Conservation (phyloP, 2,797 vertebrate genomes). For the Kryptolebias ocellatus region DNA sequence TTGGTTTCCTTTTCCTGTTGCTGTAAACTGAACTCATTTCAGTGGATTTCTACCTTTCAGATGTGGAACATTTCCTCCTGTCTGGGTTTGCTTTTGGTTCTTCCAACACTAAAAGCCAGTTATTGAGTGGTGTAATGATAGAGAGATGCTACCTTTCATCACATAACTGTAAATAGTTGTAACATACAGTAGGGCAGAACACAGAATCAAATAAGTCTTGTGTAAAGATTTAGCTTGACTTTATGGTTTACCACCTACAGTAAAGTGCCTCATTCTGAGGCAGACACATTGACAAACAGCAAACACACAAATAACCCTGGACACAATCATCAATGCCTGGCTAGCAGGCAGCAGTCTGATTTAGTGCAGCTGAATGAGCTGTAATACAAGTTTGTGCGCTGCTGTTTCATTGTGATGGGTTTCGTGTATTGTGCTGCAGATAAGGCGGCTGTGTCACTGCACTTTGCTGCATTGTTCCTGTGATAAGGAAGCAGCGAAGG, state of each 20-base stretch:
- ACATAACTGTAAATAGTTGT: neutral
- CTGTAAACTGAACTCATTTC: neutral
- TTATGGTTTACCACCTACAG: slow-evolving; percentile 1
- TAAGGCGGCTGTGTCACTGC: slow-evolving; percentile 50
- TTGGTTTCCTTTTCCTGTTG: no score
- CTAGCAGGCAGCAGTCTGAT: slow-evolving; percentile 14
- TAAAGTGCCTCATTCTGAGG: slow-evolving; percentile 22
- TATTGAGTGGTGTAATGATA: neutral
- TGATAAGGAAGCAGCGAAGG: slow-evolving; percentile 56
- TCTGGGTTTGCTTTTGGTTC: neutral
- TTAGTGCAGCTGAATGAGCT: slow-evolving; percentile 42
- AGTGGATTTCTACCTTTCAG: neutral
- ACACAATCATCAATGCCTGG: slow-evolving; percentile 21
- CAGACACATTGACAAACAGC: slow-evolving; percentile 2
- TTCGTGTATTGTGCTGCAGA: slow-evolving; percentile 40
- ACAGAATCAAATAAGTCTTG: neutral
- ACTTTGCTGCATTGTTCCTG: slow-evolving; percentile 47
- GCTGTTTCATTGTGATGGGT: slow-evolving; percentile 34
- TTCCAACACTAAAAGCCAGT: neutral
- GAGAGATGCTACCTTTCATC: neutral
- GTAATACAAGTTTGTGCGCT: slow-evolving; percentile 14
- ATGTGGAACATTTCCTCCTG: neutral
- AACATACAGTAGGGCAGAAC: neutral
- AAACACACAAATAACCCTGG: slow-evolving; percentile 23
- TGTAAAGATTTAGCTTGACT: slow-evolving; percentile 13